These are phyloP conservation scores for Glossosoma conforme DNA, from an alignment of 1,140 invertebrate species.

Conservation along the genomic window DNA sequence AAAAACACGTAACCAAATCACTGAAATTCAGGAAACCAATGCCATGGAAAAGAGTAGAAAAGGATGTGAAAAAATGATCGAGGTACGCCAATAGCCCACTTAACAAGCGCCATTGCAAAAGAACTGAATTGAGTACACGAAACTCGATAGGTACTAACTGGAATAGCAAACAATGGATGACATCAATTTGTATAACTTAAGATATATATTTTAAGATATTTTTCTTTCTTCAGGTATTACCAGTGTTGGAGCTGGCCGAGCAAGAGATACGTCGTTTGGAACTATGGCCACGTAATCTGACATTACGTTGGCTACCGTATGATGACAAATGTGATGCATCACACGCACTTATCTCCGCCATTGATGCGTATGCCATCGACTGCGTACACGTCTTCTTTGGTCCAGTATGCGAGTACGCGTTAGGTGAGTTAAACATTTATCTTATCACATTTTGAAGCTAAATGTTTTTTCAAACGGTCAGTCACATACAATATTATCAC, in stretches of 20 bases:
- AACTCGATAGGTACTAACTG: no score
- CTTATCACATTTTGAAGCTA: no score
- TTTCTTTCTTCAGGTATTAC: constrained; percentile 41
- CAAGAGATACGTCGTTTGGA: constrained; percentile 43
- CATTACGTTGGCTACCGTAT: constrained; percentile 53
- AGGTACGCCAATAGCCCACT: no score
- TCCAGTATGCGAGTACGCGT: constrained; percentile 67
- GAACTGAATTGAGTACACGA: no score
- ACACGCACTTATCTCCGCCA: constrained; percentile 60
- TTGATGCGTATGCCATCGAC: constrained; percentile 59
- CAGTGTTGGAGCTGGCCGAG: constrained; percentile 56
- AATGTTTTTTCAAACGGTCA: no score
- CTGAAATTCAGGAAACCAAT: no score
- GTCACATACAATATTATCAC: no score
- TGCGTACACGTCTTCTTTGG: constrained; percentile 71
- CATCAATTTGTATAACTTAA: neutral
- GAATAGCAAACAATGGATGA: no score
- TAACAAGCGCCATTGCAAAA: no score
- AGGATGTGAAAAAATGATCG: no score
- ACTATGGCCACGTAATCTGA: constrained; percentile 52
- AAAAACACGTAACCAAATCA: no score
- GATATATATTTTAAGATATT: neutral
- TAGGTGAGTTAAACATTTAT: constrained; percentile 53
- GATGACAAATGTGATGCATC: constrained; percentile 67
- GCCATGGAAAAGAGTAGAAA: no score